Conservation (phyloP, 1,140 invertebrate genomes). For the Temnothorax nylanderi region DNA sequence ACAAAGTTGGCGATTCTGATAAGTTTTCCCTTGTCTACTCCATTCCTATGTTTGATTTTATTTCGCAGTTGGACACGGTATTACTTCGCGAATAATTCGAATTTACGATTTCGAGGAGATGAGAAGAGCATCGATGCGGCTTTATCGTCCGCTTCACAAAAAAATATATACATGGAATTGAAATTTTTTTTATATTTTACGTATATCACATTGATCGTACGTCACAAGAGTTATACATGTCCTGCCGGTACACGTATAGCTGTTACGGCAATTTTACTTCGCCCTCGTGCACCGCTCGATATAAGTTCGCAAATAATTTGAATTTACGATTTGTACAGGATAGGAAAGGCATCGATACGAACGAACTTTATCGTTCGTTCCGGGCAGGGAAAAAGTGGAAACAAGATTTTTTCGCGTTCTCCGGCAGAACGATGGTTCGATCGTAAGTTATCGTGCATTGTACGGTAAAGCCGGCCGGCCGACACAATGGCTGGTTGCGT, state of each 20-base stretch:
- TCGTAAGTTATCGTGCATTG: slow-evolving; percentile 49
- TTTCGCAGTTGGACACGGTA: slow-evolving; percentile 5
- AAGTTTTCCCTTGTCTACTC: slow-evolving; percentile 34
- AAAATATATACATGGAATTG: background rate
- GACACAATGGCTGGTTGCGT: slow-evolving; percentile 47
- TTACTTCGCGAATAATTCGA: slow-evolving; percentile 42
- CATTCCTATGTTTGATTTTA: slow-evolving; percentile 5
- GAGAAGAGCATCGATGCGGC: background rate
- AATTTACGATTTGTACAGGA: slow-evolving; percentile 28
- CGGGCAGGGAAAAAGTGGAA: slow-evolving; percentile 12
- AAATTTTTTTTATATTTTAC: slow-evolving; percentile 6
- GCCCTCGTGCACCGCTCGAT: background rate
- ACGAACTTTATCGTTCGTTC: slow-evolving; percentile 35
- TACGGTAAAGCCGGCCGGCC: slow-evolving; percentile 12
- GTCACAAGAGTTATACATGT: background rate
- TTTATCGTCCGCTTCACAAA: slow-evolving; percentile 9
- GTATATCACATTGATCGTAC: background rate
- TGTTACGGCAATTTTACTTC: slow-evolving; percentile 19
- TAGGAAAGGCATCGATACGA: background rate
- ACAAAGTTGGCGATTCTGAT: slow-evolving; percentile 23
- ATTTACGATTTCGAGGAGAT: slow-evolving; percentile 46
- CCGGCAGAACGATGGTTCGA: slow-evolving; percentile 11
- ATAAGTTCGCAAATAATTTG: slow-evolving; percentile 25
- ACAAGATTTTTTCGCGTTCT: slow-evolving; percentile 54
- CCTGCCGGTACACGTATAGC: background rate